Base-by-base conservation (phyloP, 2,888 invertebrate species). In the Meloe dianella region DNA sequence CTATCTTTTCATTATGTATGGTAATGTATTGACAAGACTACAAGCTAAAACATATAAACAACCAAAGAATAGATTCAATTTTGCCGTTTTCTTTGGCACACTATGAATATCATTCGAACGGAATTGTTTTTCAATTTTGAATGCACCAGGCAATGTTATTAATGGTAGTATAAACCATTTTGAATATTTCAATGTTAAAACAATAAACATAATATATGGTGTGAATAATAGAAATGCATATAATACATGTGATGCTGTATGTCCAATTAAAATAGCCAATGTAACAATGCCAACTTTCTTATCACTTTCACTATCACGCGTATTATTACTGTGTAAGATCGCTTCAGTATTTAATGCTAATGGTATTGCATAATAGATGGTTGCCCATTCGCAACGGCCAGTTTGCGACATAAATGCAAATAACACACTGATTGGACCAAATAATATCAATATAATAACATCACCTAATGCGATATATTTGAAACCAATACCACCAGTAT, bases 381-480 rank as follows among this genome's bases (percentile, higher is more conserved):
- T 94, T 57, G 92, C 91, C 91, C 94, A 92, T 79, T 95, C 94
- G n/a, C 96, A 89, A 70, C 91, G 88, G 5, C 97, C 97, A 0
- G 96, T 95, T 85, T 97, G 97, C 29, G 95, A 91, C 86, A 97
- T 89, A 80, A 94, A 97, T 2, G 97, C 94, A 85, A 97, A 97
- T 20, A 97, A 87, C 22, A 97, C 96, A 24, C 95, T 94, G 24
- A 97, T 91, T 7, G 97, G 97, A 2, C 97, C 97, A 84, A 97
- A 97, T 79, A 96, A 92, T 67, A 97, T 90, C 78, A 97, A 88
- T 77, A 97, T 93, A 72, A 97, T 86, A 62, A 97, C 91, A 85
- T 97, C 97, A 62, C 97, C 97, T 58, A 97, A 85, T 3, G 96
- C 97, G 77, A 97, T 96, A 80, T 97, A 97, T 83, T 97, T 97